A percentile compares a stretch with the other conserved stretches of the same genome.
Evolutionary conservation across 2,113 vertebrate species (phyloP).

Genomic region (Pituophis catenifer): DNA sequence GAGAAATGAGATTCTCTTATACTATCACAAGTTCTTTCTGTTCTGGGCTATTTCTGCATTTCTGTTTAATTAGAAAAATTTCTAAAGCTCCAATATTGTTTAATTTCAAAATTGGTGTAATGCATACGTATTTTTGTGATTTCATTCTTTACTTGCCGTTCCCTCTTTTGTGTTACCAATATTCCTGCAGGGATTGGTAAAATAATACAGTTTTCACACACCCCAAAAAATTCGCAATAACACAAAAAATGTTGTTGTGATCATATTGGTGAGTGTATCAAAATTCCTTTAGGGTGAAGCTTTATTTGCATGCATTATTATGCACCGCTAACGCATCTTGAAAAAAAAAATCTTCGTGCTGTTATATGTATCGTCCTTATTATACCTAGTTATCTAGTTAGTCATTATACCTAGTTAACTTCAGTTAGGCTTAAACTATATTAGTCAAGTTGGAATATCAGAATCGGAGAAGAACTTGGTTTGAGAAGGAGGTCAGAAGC

Average conservation of each 20-base stretch:
- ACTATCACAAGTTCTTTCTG: neutral
- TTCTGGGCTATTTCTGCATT: neutral
- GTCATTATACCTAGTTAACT: neutral
- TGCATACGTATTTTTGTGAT: neutral
- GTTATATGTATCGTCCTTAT: neutral
- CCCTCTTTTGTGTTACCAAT: neutral
- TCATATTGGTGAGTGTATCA: neutral
- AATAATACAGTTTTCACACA: neutral
- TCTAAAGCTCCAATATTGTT: neutral
- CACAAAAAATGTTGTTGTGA: neutral
- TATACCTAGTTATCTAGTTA: neutral
- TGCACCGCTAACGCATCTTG: neutral
- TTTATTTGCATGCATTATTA: neutral
- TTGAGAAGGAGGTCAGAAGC: neutral
- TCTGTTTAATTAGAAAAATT: neutral
- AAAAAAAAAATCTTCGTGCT: neutral
- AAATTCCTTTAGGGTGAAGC: neutral
- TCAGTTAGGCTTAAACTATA: neutral
- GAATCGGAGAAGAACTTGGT: neutral
- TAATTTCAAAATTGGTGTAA: neutral
- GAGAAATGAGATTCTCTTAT: neutral
- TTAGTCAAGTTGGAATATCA: neutral
- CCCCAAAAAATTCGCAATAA: neutral
- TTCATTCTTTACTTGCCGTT: neutral
- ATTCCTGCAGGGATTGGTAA: neutral